These are phyloP conservation scores for Tricholaema leucomelas DNA, from an alignment of 2,113 vertebrate genomes.

Conservation along the genomic window DNA sequence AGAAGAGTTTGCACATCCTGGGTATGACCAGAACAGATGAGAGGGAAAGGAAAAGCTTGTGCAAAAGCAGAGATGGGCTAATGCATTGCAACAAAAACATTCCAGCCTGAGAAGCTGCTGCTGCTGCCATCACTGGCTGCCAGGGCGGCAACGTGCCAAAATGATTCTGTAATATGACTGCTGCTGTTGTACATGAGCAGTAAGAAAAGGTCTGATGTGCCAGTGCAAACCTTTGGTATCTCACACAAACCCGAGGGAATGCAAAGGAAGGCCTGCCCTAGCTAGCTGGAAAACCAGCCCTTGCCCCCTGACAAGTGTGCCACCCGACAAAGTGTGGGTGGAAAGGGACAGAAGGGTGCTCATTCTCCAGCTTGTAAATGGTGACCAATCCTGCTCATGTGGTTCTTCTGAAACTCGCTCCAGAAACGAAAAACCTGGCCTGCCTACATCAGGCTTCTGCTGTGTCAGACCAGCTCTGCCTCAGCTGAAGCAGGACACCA, in stretches of 20 bases:
- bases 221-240: not conserved
- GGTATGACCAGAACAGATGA: not conserved
- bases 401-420: not conserved
- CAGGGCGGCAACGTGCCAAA: not conserved
- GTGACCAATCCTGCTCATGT: not conserved
- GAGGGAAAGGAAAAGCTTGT: not conserved
- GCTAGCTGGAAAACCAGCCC: not conserved
- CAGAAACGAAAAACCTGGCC: not conserved
- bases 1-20: not conserved
- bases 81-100: not conserved
- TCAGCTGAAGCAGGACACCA: not conserved
- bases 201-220: not conserved
- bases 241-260: not conserved
- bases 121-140: not conserved
- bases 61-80: not conserved
- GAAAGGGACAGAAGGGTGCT: fast-evolving
- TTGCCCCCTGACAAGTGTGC: not conserved
- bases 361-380: not conserved
- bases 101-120: not conserved
- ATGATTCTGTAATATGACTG: not conserved
- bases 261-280: not conserved
- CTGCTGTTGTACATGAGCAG: not conserved
- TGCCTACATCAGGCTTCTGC: not conserved
- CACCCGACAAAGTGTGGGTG: not conserved
- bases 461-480: not conserved